Evolutionary conservation across 2,888 invertebrate species (phyloP), one percentile per base, ranked within the genome.

Genomic region (Trimorus sp.): DNA sequence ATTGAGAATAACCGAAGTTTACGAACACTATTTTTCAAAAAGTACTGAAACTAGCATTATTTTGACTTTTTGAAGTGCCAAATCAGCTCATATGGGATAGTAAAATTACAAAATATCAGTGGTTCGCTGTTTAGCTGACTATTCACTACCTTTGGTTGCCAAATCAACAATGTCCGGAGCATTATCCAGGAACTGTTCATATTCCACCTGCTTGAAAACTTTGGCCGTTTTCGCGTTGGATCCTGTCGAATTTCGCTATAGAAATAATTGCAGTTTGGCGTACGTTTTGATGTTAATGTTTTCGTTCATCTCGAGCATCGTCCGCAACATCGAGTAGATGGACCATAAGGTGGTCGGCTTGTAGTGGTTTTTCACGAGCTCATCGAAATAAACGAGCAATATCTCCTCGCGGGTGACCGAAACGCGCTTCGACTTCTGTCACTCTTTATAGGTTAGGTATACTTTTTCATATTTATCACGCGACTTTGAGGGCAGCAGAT

Each of bases 111-210:
- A 26, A 26, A 26, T 26, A 26, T 26, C 26, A 3, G 26, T 26
- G 26, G 26, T 26, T 26, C 4, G 26, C 26, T 3, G 26, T 45
- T 42, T 60, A 14, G 4, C 40, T 42, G 48, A 9, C 3, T 12
- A n/a, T 51, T 66, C 49, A 48, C 9, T 75, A 51, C 77, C 81
- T 60, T 77, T 81, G 11, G 68, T 42, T 9, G 70, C 81, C 45
- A 77, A 66, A 53, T 63, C 77, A 48, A 12, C 37, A n/a, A 60
- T 56, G 36, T 81, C 76, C 40, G 76, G 73, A 54, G 81, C 81
- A 38, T 63, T 40, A 9, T 60, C 38, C 11, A 81, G 38, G 60
- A 81, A 81, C 38, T 16, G 42, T 45, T 68, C 38, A 26, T 26
- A 26, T 26, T 4, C 26, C n/a, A n/a, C 26, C 26, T 4, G 26